A percentile compares a stretch with the other conserved stretches of the same genome.
Evolutionary conservation across 2,888 invertebrate genomes (phyloP).

Genomic region (Eledona agricola): DNA sequence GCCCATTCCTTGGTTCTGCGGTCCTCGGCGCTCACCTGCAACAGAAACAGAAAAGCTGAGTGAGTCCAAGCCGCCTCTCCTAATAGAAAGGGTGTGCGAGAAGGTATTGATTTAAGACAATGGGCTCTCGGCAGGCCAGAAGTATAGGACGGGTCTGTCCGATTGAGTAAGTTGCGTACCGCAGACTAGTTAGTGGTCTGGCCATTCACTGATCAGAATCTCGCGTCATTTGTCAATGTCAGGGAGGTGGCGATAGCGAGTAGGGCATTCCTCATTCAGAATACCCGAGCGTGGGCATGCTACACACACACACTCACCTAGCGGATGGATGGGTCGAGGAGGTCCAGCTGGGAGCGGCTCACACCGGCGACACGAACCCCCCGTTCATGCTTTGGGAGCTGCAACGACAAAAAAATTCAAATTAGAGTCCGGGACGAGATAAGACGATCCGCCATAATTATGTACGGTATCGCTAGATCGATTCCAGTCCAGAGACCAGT

Average conservation of each 20-base stretch:
- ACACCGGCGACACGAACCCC: slow-evolving; percentile 79
- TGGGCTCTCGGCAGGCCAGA: slow-evolving; percentile 50
- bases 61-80: slow-evolving; percentile 6
- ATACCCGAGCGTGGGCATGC: slow-evolving; percentile 45
- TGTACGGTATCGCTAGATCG: slow-evolving; percentile 21
- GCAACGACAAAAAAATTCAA: slow-evolving; percentile 55
- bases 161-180: slow-evolving; percentile 51
- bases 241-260: slow-evolving; percentile 64
- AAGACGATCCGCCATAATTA: slow-evolving; percentile 42
- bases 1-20: slow-evolving; percentile 51
- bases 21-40: slow-evolving; percentile 43
- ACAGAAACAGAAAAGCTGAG: slow-evolving; percentile 46
- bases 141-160: slow-evolving; percentile 53
- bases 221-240: slow-evolving; percentile 82
- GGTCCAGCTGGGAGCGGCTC: slow-evolving; percentile 64
- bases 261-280: slow-evolving; percentile 60
- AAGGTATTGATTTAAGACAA: slow-evolving; percentile 57
- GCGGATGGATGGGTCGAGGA: slow-evolving; percentile 50
- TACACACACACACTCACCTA: slow-evolving; percentile 57
- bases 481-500: no score
- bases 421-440: slow-evolving; percentile 35
- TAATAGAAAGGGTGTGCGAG: slow-evolving; percentile 35
- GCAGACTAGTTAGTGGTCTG: slow-evolving; percentile 58
- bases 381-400: slow-evolving; percentile 78
- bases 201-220: slow-evolving; percentile 77